Evolutionary conservation across 2,888 invertebrate genomes (phyloP), one percentile per base, ranked within the genome.

Genomic region (Syrphus vitripennis): DNA sequence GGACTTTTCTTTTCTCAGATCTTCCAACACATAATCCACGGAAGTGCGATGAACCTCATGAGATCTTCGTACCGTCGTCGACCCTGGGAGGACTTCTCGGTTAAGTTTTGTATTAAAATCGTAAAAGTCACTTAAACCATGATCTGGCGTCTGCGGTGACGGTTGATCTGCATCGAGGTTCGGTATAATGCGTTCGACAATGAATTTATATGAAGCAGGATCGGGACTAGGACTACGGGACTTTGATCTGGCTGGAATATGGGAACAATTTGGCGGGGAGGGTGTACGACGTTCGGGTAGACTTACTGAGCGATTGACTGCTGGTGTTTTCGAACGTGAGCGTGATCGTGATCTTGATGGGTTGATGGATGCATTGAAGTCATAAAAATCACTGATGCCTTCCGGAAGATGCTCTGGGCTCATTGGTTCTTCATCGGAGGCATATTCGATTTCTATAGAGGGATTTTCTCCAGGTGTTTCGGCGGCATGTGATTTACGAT

Each of bases 351-450:
- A 91, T 63, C 81, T 40, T 14, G 87, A 74, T 1, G 91, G 92
- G 82, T 92, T 92, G 0, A 90, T 88, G 0, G 92, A 91, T 19
- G 92, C 92, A 9, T 91, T 89, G 70, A 92, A 92, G 53, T 92
- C 92, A 26, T 92, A 92, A 48, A 92, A 92, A 65, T 92, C 92
- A 83, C 92, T 92, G 3, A 92, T 78, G 0, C 92, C 92, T 86
- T 92, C 90, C 89, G 91, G 89, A 0, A 92, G 65, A 4, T 90
- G 79, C 34, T 90, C 82, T 45, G 42, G 53, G 2, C 90, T 89
- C 90, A 92, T 91, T 0, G 90, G 87, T 5, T 88, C 90, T n/a
- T 89, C 90, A 37, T 91, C 91, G 14, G 90, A 88, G 16, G 90
- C 87, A 21, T 75, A 81, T 3, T 89, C 89, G 7, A 92, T 65